phyloP scores from a whole-genome alignment of 1,140 invertebrate genomes.

The Xylocopa sonorina region DNA sequence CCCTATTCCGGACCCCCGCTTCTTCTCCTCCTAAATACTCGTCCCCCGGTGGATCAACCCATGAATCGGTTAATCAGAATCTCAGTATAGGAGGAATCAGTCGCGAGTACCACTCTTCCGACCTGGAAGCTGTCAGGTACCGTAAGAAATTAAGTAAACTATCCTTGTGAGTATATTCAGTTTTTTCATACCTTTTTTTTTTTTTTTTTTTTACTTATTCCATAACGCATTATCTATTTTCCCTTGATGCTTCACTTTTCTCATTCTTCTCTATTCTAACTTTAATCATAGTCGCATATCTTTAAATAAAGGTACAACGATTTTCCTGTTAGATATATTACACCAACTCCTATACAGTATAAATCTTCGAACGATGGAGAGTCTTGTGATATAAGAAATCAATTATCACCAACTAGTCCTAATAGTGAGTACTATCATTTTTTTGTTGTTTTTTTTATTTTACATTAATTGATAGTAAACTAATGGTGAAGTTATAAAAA shows the following conservation, averaged over 20 bases:
- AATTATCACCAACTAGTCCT: conserved; percentile 79
- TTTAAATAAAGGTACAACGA: neutral
- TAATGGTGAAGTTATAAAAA: too few species aligned
- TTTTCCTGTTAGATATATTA: conserved; percentile 69
- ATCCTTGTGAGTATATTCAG: conserved; percentile 77
- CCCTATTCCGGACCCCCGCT: conserved; percentile 87
- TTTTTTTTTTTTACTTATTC: neutral
- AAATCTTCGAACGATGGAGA: conserved; percentile 73
- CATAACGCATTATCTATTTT: neutral
- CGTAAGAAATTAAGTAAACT: conserved; percentile 73
- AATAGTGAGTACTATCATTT: conserved; percentile 77
- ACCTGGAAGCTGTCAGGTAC: conserved; percentile 79
- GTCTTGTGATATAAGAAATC: conserved; percentile 73
- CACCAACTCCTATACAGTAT: conserved; percentile 72
- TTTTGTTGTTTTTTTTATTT: neutral
- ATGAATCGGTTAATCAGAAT: conserved; percentile 71
- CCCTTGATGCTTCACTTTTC: neutral
- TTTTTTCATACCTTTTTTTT: conserved; percentile 33
- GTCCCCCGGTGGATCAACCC: conserved; percentile 77
- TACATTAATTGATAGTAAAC: neutral
- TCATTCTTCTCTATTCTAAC: neutral
- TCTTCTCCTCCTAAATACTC: conserved; percentile 87
- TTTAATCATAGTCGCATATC: neutral
- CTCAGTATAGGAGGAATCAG: conserved; percentile 70
- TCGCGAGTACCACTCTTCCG: conserved; percentile 80